Evolutionary conservation across 2,888 invertebrate genomes (phyloP), one percentile per base, ranked within the genome.

Genomic region (Mesodorylaimus sp.): DNA sequence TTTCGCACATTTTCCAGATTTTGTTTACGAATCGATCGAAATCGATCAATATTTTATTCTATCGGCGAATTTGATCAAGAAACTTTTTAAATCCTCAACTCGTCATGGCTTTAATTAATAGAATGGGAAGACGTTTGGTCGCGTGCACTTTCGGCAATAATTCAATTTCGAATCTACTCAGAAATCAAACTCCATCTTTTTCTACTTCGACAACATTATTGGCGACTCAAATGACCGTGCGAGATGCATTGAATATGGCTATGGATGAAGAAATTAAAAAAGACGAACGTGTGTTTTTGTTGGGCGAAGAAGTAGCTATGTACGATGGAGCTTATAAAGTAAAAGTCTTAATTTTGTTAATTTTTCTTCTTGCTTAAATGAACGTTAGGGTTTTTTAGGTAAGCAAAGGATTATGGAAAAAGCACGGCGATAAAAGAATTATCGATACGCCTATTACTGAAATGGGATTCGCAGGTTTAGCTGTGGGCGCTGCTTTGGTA

Each of bases 371-470:
- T 54, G 2, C 24, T 2, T 43, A 41, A 16, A 2, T 27, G 28
- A 48, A 32, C 32, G 32, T 16, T 10, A 32, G 10, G 10, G 10
- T 13, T 32, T 56, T 58, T 36, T 54, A 93, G 80, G 83, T 95
- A 27, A 81, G 80, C 53, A 79, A 86, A 64, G 95, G 95, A 2
- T 73, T 97, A 16, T 93, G 88, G 88, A 91, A 91, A 68, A 95
- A 95, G 66, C 93, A 87, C 68, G 95, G 95, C 0, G 95, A 95
- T 66, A 85, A 86, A 68, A 74, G 97, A 60, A 81, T 97, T 5
- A 82, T 89, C 52, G 97, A 97, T 68, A 97, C 97, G 13, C 97
- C 97, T 3, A 97, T 97, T 65, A 91, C 95, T 1, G 97, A 97
- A 74, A 79, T 83, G 73, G 95, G 97, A 0, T 95, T 95, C 69